Evolutionary conservation across 2,113 vertebrate species (phyloP), one percentile per base, ranked within the genome.

Genomic region (Chaetops frenatus): DNA sequence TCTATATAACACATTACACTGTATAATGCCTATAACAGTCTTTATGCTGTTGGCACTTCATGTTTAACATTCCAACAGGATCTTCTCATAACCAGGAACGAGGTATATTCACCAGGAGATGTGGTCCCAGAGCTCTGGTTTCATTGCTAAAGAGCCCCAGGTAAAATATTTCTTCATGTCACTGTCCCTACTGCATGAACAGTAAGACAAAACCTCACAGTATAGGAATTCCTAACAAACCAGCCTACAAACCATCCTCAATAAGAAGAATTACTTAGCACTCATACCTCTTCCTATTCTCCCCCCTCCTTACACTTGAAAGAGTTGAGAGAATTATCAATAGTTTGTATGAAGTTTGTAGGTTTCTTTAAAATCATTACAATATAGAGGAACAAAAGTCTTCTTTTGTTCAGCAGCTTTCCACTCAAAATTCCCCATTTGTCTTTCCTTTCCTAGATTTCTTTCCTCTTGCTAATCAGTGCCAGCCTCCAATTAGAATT

Each of bases 381-480:
- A 92, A 95, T 8, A n/a, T 18, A 73, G 38, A 84, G 50, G n/a
- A 96, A 88, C 33, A 72, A 42, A 92, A 92, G 60, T 35, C 22
- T 15, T 53, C 90, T 92, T 97, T 76, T 95, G 69, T 82, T 86
- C 82, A 92, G 45, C 36, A 95, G 74, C 60, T 94, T 96, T 90
- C 82, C 47, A 89, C 81, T 89, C 77, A 90, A 84, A 94, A 93
- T 58, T 87, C 69, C 78, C 28, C 70, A 92, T 92, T 94, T 94
- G 69, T 95, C 86, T 95, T 72, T 44, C n/a, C 47, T 80, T 87
- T 51, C 58, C 50, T 81, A 79, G 51, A 40, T 60, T 58, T 48
- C 35, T 76, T 82, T 67, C 21, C 22, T 86, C 54, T 56, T 86
- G 15, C 74, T 94, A 91, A 94, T 85, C 65, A 88, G 77, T 65